A percentile compares a stretch with the other conserved stretches of the same genome.
phyloP scores from a whole-genome alignment of 2,113 vertebrate species.

The Thryonomys swinderianus region DNA sequence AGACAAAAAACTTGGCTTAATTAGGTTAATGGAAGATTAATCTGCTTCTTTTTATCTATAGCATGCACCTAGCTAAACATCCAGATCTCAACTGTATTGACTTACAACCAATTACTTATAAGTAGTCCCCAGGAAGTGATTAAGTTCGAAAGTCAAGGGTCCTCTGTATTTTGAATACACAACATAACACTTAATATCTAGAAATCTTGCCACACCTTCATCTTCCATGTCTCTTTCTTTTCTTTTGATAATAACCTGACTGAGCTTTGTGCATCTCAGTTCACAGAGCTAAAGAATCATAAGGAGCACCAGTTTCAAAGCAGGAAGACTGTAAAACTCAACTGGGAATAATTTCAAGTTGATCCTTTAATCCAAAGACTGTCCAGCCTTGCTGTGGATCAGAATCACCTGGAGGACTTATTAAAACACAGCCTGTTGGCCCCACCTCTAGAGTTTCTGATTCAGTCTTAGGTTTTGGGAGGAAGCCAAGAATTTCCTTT shows the following conservation, averaged over 20 bases:
- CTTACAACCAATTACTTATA: no score
- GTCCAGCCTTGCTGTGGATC: background rate
- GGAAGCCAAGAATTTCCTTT: conserved; percentile 22
- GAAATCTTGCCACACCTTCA: background rate
- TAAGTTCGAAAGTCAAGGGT: no score
- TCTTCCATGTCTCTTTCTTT: background rate
- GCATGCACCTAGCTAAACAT: no score
- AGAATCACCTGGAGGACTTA: background rate
- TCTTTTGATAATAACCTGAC: background rate
- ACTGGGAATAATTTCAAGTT: conserved; percentile 29
- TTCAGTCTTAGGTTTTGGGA: background rate
- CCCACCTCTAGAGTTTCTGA: background rate
- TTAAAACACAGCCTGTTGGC: background rate
- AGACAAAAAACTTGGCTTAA: no score
- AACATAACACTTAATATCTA: background rate
- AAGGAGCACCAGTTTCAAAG: background rate
- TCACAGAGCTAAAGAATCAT: background rate
- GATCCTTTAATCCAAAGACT: background rate
- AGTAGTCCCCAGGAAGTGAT: no score
- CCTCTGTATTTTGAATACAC: background rate
- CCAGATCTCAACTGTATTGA: no score
- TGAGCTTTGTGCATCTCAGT: background rate
- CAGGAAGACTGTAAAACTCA: background rate
- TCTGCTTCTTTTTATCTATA: no score
- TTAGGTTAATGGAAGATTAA: no score